Evolutionary conservation across 2,888 invertebrate species (phyloP), one percentile per base, ranked within the genome.

Genomic region (Rhagium mordax): DNA sequence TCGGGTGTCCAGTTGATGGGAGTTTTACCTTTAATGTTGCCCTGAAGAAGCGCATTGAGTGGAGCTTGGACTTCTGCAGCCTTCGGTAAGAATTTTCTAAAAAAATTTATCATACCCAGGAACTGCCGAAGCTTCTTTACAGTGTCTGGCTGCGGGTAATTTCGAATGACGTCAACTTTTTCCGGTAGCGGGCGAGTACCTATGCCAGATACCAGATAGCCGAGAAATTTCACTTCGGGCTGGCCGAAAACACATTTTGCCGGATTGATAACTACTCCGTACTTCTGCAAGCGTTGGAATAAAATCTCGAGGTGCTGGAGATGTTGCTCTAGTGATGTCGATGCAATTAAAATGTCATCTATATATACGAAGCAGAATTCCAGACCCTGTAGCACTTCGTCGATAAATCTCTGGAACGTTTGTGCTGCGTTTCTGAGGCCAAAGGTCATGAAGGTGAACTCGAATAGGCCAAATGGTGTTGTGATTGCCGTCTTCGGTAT

Each of bases 121-220:
- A 70, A 70, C 0, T 53, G 29, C 3, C 51, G 61, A 1, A 70
- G 47, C 8, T 62, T 15, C 5, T 21, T 2, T 16, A 49, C 65
- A 2, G 15, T 59, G 41, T 41, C 33, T 3, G 69, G 69, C n/a
- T 29, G 24, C 1, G 74, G 65, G 10, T 57, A 68, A 0, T 72
- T 29, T 29, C 2, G 1, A 3, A 74, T 72, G 0, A 69, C 65
- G 3, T 27, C 41, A 21, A 68, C 64, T 10, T 57, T 60, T 33
- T 74, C 74, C 2, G 55, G 33, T 13, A 62, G 20, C 0, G 74
- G 74, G 27, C n/a, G 33, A 13, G 55, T 53, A 15, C 71, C 67
- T 21, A 59, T 10, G 13, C 13, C 7, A 27, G 48, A 29, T 24
- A 71, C 48, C 2, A 24, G 7, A n/a, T 61, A 55, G 0, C 74